Evolutionary conservation across 2,113 vertebrate species (phyloP).

Genomic region (Reinhardtius hippoglossoides): DNA sequence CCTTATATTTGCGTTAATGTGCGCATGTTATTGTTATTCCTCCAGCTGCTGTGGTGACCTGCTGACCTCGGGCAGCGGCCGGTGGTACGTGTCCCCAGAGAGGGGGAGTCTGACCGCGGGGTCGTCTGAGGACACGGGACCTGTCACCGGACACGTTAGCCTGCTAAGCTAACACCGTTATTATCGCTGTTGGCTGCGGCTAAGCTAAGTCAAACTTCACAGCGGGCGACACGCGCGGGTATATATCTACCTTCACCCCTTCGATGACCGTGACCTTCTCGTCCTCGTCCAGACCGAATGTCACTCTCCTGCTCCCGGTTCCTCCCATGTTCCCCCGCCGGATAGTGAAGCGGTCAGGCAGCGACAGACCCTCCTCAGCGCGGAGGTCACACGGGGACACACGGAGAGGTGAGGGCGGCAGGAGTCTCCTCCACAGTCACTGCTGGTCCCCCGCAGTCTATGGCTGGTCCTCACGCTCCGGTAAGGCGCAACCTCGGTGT

Average conservation of each 20-base stretch:
- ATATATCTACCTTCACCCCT: conserved; percentile 88
- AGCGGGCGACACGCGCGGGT: not conserved
- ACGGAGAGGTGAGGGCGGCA: not conserved
- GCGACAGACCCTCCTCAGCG: not conserved
- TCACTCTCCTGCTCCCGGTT: conserved; percentile 87
- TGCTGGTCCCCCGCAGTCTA: too few species aligned
- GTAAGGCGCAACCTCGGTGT: conserved; percentile 77
- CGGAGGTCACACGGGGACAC: not conserved
- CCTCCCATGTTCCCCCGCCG: conserved; percentile 83
- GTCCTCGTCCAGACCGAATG: conserved; percentile 90
- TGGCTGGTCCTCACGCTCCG: conserved; percentile 37
- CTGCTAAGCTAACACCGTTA: not conserved
- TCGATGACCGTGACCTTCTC: conserved; percentile 92
- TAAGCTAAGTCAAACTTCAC: not conserved
- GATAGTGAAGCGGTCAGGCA: too few species aligned
- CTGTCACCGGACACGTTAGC: not conserved
- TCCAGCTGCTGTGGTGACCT: not conserved
- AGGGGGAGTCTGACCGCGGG: too few species aligned
- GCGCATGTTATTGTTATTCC: not conserved
- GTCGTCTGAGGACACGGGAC: conserved; percentile 61
- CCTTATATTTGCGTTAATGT: too few species aligned
- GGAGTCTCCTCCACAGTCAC: conserved; percentile 36
- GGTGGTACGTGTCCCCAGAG: too few species aligned
- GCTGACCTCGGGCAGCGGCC: not conserved
- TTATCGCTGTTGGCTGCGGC: not conserved